Conservation (phyloP, 2,888 invertebrate genomes). For the Choristoneura rosaceana region DNA sequence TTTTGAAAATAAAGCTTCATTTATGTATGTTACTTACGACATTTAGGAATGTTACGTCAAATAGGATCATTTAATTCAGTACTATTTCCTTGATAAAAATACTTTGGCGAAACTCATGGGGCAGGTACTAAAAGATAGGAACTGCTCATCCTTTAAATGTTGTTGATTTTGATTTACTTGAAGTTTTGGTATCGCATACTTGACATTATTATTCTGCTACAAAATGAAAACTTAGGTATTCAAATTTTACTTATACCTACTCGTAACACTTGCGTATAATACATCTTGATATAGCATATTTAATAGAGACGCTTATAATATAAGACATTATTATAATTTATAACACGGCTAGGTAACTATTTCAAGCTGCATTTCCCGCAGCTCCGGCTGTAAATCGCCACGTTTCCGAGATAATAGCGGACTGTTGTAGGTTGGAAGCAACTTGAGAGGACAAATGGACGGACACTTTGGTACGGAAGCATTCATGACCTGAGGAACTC, state of each 20-base stretch:
- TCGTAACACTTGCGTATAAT: too few species aligned
- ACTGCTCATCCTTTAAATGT: too few species aligned
- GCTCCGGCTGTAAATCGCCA: slow-evolving; percentile 14
- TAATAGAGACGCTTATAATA: neutral
- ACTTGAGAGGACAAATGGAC: slow-evolving; percentile 49
- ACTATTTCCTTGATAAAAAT: neutral
- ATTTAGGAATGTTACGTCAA: neutral
- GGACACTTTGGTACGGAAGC: slow-evolving; percentile 41
- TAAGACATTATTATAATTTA: neutral
- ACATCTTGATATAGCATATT: neutral
- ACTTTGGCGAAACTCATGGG: neutral
- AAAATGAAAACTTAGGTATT: neutral
- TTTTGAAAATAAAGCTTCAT: neutral
- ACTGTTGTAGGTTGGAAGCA: slow-evolving; percentile 35
- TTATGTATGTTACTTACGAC: too few species aligned
- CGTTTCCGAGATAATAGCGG: slow-evolving; percentile 42
- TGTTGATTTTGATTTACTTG: too few species aligned
- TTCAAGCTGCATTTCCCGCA: slow-evolving; percentile 1
- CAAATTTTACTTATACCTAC: neutral
- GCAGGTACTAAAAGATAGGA: too few species aligned
- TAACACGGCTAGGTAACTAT: neutral
- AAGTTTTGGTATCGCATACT: neutral
- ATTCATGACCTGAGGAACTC: neutral
- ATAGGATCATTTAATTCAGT: neutral
- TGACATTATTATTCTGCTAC: neutral